phyloP scores from a whole-genome alignment of 2,888 invertebrate genomes.

The Himalopsyche tibetana region DNA sequence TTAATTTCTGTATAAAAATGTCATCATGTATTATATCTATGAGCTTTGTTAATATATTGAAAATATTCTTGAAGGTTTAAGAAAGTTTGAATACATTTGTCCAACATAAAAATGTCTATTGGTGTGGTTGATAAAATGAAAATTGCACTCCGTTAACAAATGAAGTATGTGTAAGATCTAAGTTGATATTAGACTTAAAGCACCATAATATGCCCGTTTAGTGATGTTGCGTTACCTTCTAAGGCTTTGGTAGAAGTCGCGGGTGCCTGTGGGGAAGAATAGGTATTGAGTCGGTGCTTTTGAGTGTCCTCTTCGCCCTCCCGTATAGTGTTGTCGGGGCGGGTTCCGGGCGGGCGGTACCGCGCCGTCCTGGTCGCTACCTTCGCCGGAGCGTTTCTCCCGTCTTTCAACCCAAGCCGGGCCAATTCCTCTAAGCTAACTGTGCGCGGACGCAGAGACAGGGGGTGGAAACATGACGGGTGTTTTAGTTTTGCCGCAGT shows the following conservation, averaged over 20 bases:
- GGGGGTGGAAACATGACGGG: constrained; percentile 5
- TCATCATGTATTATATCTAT: too few relatives aligned
- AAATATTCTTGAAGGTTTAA: too few relatives aligned
- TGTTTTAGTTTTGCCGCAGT: constrained; percentile 40
- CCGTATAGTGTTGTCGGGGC: constrained; percentile 52
- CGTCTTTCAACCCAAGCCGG: constrained; percentile 54
- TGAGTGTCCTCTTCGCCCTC: constrained; percentile 57
- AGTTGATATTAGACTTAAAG: background rate
- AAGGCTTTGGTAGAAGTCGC: constrained; percentile 42
- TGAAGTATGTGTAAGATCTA: background rate
- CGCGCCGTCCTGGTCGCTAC: constrained; percentile 16
- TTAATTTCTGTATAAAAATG: too few relatives aligned
- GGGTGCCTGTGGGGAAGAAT: constrained; percentile 48
- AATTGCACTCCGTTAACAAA: too few relatives aligned
- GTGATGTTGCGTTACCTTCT: constrained; percentile 56
- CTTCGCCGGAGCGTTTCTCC: constrained; percentile 7
- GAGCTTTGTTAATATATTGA: too few relatives aligned
- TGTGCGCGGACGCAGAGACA: constrained; percentile 54
- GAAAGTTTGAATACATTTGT: too few relatives aligned
- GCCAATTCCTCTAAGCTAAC: constrained; percentile 62
- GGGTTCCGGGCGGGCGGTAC: constrained; percentile 14
- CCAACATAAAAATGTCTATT: too few relatives aligned
- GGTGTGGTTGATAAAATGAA: too few relatives aligned
- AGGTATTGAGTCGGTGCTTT: constrained; percentile 57
- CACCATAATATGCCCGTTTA: background rate